phyloP scores from a whole-genome alignment of 2,113 vertebrate species.

The Brienomyrus brachyistius region DNA sequence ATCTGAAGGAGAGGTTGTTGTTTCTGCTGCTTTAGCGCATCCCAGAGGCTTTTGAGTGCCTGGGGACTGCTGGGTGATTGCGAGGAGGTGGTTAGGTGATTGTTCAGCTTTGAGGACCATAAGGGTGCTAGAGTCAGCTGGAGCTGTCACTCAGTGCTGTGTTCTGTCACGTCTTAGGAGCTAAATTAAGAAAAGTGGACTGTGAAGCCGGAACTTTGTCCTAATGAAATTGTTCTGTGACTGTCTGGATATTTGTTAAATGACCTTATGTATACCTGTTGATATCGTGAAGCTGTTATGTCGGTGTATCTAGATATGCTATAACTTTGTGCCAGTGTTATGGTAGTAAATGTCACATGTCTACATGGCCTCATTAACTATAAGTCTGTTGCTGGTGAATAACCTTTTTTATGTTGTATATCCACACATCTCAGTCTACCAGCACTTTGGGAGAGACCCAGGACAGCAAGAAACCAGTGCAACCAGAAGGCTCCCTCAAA shows the following conservation, averaged over 20 bases:
- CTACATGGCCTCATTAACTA: background rate
- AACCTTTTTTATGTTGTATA: background rate
- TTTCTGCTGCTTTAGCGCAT: background rate
- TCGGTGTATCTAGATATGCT: background rate
- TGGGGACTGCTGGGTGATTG: background rate
- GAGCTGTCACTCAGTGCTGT: background rate
- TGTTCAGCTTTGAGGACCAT: background rate
- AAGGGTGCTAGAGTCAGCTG: background rate
- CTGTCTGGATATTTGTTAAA: background rate
- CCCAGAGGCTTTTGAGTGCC: background rate
- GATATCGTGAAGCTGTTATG: background rate
- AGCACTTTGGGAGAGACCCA: constrained; percentile 37
- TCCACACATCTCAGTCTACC: constrained; percentile 34
- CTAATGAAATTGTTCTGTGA: background rate
- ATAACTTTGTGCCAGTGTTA: background rate
- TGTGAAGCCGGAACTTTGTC: background rate
- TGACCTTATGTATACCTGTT: background rate
- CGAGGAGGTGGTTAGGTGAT: background rate
- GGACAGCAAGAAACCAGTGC: constrained; percentile 7
- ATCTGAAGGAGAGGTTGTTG: background rate
- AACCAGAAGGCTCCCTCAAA: constrained; percentile 31
- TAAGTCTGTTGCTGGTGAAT: background rate
- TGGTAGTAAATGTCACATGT: background rate
- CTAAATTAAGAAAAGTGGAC: background rate
- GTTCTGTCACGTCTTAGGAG: background rate